These are phyloP conservation scores for Globodera rostochiensis DNA, from an alignment of 1,140 invertebrate species.

Conservation along the genomic window DNA sequence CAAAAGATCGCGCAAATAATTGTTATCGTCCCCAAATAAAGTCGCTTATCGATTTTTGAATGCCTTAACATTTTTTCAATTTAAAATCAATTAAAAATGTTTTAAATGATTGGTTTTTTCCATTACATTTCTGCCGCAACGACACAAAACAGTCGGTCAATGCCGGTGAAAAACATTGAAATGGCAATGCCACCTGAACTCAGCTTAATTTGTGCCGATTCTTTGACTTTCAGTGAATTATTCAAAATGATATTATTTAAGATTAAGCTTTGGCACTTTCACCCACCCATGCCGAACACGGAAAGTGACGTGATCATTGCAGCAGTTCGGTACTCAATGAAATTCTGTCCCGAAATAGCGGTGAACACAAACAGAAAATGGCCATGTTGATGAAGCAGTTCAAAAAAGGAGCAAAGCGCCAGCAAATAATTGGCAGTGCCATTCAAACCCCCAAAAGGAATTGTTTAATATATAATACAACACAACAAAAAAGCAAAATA, in stretches of 20 bases:
- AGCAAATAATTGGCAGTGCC: conserved; percentile 24
- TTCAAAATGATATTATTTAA: no score
- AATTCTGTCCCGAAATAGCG: conserved; percentile 5
- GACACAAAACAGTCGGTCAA: conserved; percentile 21
- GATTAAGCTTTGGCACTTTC: no score
- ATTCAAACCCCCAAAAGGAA: conserved; percentile 1
- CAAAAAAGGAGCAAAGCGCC: conserved; percentile 23
- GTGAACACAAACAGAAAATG: conserved; percentile 18
- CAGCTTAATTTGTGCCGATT: neutral
- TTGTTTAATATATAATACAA: no score
- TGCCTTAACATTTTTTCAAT: neutral
- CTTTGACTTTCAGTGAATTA: neutral
- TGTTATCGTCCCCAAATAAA: neutral
- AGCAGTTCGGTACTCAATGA: conserved; percentile 22
- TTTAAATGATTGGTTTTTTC: no score
- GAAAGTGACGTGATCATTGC: neutral
- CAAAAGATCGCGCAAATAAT: neutral
- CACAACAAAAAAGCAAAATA: no score
- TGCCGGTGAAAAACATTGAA: conserved; percentile 6
- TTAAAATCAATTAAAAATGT: no score
- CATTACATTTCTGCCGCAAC: neutral
- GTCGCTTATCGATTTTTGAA: neutral
- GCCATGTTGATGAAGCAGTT: conserved; percentile 27
- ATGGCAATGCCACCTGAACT: conserved; percentile 4
- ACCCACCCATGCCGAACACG: conserved; percentile 10